Conservation (phyloP, 2,888 invertebrate genomes). For the Protodeltote pygarga region DNA sequence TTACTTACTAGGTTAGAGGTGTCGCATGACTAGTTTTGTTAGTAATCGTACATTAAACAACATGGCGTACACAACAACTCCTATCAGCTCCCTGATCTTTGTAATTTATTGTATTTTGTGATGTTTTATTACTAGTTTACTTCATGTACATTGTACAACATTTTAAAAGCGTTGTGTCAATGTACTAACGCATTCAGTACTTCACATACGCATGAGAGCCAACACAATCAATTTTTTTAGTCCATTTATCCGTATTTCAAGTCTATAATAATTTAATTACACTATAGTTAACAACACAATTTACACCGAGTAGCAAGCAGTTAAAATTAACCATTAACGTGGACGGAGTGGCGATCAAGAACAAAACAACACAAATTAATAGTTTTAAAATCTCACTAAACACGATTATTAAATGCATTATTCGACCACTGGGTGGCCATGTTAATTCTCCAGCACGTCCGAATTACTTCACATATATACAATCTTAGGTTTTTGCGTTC, state of each 20-base stretch:
- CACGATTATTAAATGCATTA: constrained; percentile 74
- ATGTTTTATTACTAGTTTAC: no score
- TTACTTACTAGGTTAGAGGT: constrained; percentile 64
- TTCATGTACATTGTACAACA: no score
- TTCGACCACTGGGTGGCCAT: constrained; percentile 52
- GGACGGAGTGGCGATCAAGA: constrained; percentile 67
- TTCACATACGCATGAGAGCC: no score
- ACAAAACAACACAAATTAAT: constrained; percentile 51
- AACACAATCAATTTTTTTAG: no score
- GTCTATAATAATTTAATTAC: no score
- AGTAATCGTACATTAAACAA: constrained; percentile 42
- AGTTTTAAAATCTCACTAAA: constrained; percentile 65
- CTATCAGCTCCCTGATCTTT: constrained; percentile 3
- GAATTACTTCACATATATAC: constrained; percentile 29
- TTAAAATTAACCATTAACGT: constrained; percentile 45
- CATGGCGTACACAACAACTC: constrained; percentile 16
- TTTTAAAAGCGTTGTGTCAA: no score
- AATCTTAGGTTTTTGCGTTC: constrained; percentile 21
- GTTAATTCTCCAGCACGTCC: constrained; percentile 44
- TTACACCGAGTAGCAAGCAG: constrained; percentile 46
- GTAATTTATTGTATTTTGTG: no score
- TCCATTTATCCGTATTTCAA: no score
- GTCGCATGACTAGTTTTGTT: constrained; percentile 74
- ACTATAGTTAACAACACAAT: constrained; percentile 41
- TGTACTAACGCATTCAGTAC: no score